Evolutionary conservation across 2,797 vertebrate genomes (phyloP).

Genomic region (Phoxinus dragarum): DNA sequence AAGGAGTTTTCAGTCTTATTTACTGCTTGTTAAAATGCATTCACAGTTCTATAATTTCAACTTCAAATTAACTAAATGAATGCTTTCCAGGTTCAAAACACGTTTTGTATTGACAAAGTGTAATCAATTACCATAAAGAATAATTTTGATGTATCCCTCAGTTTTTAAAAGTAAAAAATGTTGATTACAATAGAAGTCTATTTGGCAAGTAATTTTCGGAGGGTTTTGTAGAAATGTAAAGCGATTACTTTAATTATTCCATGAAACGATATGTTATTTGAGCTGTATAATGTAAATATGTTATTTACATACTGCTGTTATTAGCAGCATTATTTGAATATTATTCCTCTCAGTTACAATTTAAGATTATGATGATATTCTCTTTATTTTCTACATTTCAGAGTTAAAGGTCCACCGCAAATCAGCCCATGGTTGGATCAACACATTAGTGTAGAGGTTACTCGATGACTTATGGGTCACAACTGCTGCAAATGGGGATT

Average conservation of each 20-base stretch:
- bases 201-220: neutral
- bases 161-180: neutral
- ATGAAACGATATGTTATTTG: neutral
- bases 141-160: neutral
- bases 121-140: neutral
- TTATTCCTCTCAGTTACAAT: neutral
- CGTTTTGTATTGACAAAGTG: neutral
- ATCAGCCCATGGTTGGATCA: neutral
- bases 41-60: neutral
- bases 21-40: neutral
- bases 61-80: neutral
- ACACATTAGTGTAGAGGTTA: neutral
- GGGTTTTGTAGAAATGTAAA: neutral
- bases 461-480: neutral
- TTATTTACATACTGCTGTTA: neutral
- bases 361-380: neutral
- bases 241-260: neutral
- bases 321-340: neutral
- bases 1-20: slow-evolving; percentile 2
- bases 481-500: neutral
- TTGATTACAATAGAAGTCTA: neutral
- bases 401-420: neutral
- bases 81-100: neutral
- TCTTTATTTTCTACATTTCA: slow-evolving; percentile 2
- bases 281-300: neutral